Conservation (phyloP, 2,888 invertebrate genomes). For the Mactromeris polynyma region DNA sequence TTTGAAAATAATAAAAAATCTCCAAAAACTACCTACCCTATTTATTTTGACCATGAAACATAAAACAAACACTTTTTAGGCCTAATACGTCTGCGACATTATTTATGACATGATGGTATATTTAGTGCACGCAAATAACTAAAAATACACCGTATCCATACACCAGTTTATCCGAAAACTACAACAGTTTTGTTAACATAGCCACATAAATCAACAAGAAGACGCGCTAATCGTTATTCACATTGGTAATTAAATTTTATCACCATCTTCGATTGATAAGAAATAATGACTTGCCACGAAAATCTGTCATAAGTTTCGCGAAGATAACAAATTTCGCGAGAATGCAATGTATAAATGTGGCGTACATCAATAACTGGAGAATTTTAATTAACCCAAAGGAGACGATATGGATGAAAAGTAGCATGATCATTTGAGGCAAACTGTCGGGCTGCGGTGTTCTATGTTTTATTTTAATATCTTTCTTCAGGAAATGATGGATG, state of each 20-base stretch:
- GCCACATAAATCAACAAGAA: not conserved
- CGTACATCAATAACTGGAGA: slow-evolving; percentile 24
- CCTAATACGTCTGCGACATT: too few species aligned
- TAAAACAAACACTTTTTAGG: too few species aligned
- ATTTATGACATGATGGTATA: too few species aligned
- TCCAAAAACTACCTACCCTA: too few species aligned
- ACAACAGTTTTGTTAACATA: not conserved
- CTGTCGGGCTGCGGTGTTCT: not conserved
- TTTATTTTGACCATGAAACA: too few species aligned
- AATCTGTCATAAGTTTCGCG: slow-evolving; percentile 33
- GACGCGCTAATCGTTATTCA: not conserved
- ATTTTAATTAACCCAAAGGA: slow-evolving; percentile 46
- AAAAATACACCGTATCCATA: not conserved
- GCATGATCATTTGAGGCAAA: not conserved
- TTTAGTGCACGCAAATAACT: too few species aligned
- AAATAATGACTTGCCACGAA: slow-evolving; percentile 39
- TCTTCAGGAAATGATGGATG: not conserved
- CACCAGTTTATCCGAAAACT: not conserved
- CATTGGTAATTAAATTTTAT: slow-evolving; percentile 50
- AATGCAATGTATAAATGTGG: not conserved
- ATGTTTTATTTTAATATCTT: slow-evolving; percentile 6
- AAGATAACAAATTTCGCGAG: slow-evolving; percentile 31
- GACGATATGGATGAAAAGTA: not conserved
- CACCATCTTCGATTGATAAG: slow-evolving; percentile 26
- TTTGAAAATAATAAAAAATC: too few species aligned